Conservation (phyloP, 2,888 invertebrate species). For the Trilocha varians region DNA sequence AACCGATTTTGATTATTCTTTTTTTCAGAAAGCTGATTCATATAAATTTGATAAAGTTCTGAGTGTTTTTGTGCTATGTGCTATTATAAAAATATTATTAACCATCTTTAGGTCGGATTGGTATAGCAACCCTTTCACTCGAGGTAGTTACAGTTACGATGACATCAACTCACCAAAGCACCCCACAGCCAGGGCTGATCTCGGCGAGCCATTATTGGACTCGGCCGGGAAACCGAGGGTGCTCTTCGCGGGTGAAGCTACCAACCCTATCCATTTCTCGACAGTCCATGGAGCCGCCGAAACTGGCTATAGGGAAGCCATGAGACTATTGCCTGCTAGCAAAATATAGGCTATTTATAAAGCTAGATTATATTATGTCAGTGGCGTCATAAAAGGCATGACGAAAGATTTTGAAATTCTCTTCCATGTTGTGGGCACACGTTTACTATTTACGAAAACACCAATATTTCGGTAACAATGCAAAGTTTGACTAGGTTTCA, state of each 20-base stretch:
- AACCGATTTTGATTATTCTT: too few species aligned
- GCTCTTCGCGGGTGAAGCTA: slow-evolving; percentile 70
- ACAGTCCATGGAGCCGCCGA: slow-evolving; percentile 79
- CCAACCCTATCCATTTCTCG: slow-evolving; percentile 61
- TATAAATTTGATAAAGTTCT: too few species aligned
- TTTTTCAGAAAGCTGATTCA: too few species aligned
- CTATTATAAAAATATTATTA: background rate
- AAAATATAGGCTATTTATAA: background rate
- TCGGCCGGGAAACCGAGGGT: slow-evolving; percentile 42
- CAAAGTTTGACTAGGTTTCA: too few species aligned
- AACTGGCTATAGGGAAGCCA: slow-evolving; percentile 76
- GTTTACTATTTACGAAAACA: too few species aligned
- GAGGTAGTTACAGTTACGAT: slow-evolving; percentile 74
- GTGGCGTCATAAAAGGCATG: too few species aligned
- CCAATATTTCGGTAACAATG: too few species aligned
- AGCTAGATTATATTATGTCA: background rate
- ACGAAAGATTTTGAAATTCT: too few species aligned
- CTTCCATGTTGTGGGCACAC: too few species aligned
- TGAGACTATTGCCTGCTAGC: background rate
- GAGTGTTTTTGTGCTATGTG: too few species aligned
- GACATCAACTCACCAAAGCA: slow-evolving; percentile 55
- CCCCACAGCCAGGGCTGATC: slow-evolving; percentile 50
- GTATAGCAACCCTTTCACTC: slow-evolving; percentile 68
- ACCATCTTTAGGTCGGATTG: background rate
- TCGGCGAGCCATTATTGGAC: slow-evolving; percentile 68